Conservation (phyloP, 1,140 invertebrate species). For the Drosophila insularis region DNA sequence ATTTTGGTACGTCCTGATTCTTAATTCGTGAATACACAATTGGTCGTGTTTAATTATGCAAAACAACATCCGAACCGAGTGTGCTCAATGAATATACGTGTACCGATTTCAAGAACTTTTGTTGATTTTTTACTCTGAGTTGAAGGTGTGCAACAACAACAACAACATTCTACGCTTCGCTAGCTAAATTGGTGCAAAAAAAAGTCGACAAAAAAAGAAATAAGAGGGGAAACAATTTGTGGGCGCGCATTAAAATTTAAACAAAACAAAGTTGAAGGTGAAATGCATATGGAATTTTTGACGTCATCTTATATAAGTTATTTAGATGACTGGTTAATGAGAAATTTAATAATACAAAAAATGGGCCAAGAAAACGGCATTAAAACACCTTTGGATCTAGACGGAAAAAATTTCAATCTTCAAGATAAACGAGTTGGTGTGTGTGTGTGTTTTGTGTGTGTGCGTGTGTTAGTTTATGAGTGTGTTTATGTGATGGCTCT, state of each 20-base stretch:
- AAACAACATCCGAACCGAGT: slow-evolving; percentile 12
- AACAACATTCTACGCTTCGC: slow-evolving; percentile 45
- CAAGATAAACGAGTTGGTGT: slow-evolving; percentile 52
- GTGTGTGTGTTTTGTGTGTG: slow-evolving; percentile 23
- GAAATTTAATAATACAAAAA: slow-evolving; percentile 22
- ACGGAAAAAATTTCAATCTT: slow-evolving; percentile 47
- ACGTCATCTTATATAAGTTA: slow-evolving; percentile 44
- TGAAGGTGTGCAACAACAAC: slow-evolving; percentile 8
- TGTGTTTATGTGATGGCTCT: slow-evolving; percentile 24
- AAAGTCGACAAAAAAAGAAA: not conserved
- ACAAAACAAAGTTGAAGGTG: slow-evolving; percentile 22
- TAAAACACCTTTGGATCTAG: slow-evolving; percentile 5
- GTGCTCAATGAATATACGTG: slow-evolving; percentile 6
- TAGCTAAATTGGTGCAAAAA: slow-evolving; percentile 55
- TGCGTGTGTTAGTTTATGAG: slow-evolving; percentile 8
- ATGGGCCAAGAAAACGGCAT: slow-evolving; percentile 17
- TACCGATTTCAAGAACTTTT: slow-evolving; percentile 12
- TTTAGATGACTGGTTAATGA: slow-evolving; percentile 34
- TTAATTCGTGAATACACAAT: slow-evolving; percentile 1
- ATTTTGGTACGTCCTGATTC: slow-evolving; percentile 59
- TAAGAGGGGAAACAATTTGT: slow-evolving; percentile 28
- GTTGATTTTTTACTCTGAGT: slow-evolving; percentile 1
- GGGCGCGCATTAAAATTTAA: slow-evolving; percentile 25
- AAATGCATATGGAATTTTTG: slow-evolving; percentile 22
- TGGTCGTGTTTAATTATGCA: slow-evolving; percentile 11